phyloP scores from a whole-genome alignment of 1,140 invertebrate species.

The Akabosia matsudoensis region DNA sequence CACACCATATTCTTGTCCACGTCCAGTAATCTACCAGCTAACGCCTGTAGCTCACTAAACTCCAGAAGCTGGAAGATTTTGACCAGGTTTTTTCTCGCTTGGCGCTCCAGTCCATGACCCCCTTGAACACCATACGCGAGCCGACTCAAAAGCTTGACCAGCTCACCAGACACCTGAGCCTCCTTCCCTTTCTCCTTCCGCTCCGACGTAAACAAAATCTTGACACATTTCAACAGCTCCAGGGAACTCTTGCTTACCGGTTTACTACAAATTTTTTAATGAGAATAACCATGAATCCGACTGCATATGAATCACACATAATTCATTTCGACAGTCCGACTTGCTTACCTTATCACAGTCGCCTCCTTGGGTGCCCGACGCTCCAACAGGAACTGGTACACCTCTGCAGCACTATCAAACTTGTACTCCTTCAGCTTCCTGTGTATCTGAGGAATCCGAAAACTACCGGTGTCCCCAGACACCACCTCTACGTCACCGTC shows the following conservation, averaged over 20 bases:
- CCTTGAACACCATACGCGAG: slow-evolving; percentile 16
- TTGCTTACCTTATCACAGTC: background rate
- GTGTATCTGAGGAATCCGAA: background rate
- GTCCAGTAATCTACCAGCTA: background rate
- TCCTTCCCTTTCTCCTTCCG: background rate
- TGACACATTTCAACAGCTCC: slow-evolving; percentile 27
- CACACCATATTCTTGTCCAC: slow-evolving; percentile 24
- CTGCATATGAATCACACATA: too few relatives aligned
- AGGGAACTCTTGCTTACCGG: slow-evolving; percentile 24
- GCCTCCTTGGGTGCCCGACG: background rate
- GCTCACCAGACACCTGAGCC: background rate
- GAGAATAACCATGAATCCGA: too few relatives aligned
- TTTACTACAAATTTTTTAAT: too few relatives aligned
- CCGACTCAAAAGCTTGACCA: background rate
- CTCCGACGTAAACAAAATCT: background rate
- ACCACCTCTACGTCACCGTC: background rate
- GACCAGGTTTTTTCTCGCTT: background rate
- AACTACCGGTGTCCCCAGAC: too few relatives aligned
- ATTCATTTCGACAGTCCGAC: background rate
- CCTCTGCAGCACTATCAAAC: background rate
- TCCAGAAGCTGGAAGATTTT: background rate
- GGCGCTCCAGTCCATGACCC: background rate
- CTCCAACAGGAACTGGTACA: background rate
- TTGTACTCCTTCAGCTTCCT: background rate
- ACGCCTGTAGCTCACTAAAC: background rate